Base-by-base conservation (phyloP, 2,888 invertebrate species). In the Lapara coniferarum region DNA sequence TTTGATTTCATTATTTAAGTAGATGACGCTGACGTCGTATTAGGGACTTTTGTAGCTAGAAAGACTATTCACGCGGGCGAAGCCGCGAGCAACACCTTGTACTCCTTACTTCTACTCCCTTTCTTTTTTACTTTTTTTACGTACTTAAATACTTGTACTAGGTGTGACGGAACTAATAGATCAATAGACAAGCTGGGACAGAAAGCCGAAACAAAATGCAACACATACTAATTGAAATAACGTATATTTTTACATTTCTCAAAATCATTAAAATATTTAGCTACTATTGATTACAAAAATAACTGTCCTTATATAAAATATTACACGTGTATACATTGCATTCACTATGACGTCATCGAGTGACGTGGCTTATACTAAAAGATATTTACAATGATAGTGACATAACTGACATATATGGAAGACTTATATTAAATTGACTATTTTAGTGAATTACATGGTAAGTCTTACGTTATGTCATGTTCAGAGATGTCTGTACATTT, bases 241-340 rank as follows among this genome's bases (percentile, higher is more conserved):
- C 88, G 86, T 92, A 86, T 88, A 88, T 87, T 89, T 88, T 86
- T 85, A 86, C 85, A 88, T 82, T 88, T 85, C 83, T 86, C 83
- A 86, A 84, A 88, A 84, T 84, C 80, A 84, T 86, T 86, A 86
- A 82, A 84, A 83, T 82, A 83, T 80, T 49, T 44, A 49, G 49
- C 63, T 82, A 73, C 82, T 78, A 78, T 83, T 74, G 83, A 88
- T 92, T 92, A 93, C 85, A 92, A 92, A 93, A 92, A 91, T 92
- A 92, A 82, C 82, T 84, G 88, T 83, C 85, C 83, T 81, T 80
- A 78, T 73, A 75, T 75, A 75, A 78, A 72, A 68, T 75, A 74
- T 72, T 81, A 83, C 83, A 81, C 74, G 76, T 74, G 75, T 72
- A 74, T 80, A 83, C 77, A 83, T 84, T 81, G 82, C 82, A 83